Percentiles rank a stretch among this genome's conserved stretches.
Evolutionary conservation across 2,797 vertebrate genomes (phyloP).

Genomic region (Taeniopygia guttata): DNA sequence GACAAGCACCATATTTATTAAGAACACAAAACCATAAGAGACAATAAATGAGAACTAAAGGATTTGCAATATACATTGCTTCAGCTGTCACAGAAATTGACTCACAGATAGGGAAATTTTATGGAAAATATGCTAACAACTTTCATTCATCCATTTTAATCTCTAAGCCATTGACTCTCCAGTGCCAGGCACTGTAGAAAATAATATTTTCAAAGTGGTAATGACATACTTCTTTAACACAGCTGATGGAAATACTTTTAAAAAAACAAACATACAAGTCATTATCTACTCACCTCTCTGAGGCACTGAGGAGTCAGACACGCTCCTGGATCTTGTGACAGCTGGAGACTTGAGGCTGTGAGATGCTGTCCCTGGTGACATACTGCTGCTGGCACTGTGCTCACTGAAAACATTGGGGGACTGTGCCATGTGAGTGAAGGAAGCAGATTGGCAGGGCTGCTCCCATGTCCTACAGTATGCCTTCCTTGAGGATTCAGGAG

Average conservation of each 20-base stretch:
- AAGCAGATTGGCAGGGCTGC: constrained; percentile 80
- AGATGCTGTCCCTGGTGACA: constrained; percentile 81
- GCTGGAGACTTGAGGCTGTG: constrained; percentile 92
- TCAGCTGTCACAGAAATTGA: background rate
- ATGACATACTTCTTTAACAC: background rate
- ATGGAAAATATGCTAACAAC: background rate
- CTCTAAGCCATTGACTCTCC: background rate
- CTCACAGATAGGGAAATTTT: background rate
- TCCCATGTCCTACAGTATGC: constrained; percentile 96
- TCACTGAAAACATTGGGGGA: constrained; percentile 89
- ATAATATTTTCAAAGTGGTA: background rate
- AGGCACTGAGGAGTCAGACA: constrained; percentile 94
- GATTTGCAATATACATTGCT: background rate
- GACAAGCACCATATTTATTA: background rate
- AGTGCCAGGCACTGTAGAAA: background rate
- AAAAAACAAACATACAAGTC: background rate
- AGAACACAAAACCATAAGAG: background rate
- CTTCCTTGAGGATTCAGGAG: constrained; percentile 93
- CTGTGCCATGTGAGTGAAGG: constrained; percentile 84
- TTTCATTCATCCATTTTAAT: background rate
- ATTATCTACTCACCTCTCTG: constrained; percentile 81
- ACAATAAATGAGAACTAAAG: background rate
- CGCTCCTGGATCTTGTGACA: constrained; percentile 87
- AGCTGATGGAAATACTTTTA: background rate
- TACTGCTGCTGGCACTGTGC: constrained; percentile 80